Conservation (phyloP, 2,113 vertebrate species). For the Nycticorax nycticorax region DNA sequence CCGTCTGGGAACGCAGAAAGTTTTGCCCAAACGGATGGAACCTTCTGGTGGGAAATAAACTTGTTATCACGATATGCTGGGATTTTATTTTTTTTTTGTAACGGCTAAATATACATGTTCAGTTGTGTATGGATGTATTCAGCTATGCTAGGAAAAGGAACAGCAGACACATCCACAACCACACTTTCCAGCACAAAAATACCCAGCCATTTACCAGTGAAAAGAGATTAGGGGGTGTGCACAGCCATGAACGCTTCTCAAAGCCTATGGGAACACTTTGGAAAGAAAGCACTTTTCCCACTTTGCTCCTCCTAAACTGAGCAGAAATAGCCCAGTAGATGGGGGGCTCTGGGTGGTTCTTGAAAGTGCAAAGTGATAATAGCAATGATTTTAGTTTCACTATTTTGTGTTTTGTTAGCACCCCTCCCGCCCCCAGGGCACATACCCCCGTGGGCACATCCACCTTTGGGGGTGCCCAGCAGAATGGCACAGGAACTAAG, state of each 20-base stretch:
- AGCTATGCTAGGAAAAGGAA: background rate
- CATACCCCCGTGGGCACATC: background rate
- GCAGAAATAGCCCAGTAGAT: background rate
- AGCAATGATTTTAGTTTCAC: background rate
- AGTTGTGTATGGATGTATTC: background rate
- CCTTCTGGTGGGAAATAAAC: slow-evolving; percentile 11
- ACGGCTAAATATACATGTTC: slow-evolving; percentile 24
- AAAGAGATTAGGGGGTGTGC: background rate
- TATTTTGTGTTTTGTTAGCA: background rate
- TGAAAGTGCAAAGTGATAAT: background rate
- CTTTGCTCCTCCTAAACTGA: background rate
- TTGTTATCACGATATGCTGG: background rate
- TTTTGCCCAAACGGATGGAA: background rate
- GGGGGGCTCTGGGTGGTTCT: background rate
- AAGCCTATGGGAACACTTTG: background rate
- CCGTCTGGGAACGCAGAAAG: background rate
- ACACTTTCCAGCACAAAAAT: slow-evolving; percentile 14
- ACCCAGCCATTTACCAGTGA: background rate
- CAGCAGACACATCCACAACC: background rate
- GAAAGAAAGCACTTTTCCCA: background rate
- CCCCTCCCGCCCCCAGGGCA: background rate
- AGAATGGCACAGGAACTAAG: background rate
- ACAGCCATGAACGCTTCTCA: background rate
- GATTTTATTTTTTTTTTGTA: background rate
- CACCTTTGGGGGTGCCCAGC: background rate